Evolutionary conservation across 2,113 vertebrate species (phyloP).

Genomic region (Istiophorus platypterus): DNA sequence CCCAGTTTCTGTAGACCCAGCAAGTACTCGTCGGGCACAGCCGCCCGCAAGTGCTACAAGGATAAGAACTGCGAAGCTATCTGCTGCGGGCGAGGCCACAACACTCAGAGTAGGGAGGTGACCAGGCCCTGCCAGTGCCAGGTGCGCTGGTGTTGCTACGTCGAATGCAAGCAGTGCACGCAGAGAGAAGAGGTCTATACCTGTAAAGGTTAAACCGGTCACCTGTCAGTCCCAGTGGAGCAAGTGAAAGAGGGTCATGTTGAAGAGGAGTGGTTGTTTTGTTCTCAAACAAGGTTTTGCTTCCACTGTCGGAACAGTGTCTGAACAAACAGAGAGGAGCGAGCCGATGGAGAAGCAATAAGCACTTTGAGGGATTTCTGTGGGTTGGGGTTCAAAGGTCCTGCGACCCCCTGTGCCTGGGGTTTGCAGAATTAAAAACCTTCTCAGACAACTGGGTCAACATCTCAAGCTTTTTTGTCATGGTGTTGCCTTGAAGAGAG

Average conservation of each 20-base stretch:
- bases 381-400: slow-evolving; percentile 63
- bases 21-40: slow-evolving; percentile 92
- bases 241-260: slow-evolving; percentile 38
- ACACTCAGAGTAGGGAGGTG: slow-evolving; percentile 96
- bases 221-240: slow-evolving; percentile 45
- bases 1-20: slow-evolving; percentile 96
- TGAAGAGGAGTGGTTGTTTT: slow-evolving; percentile 46
- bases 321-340: slow-evolving; percentile 59
- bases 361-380: slow-evolving; percentile 83
- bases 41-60: slow-evolving; percentile 95
- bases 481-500: slow-evolving; percentile 57
- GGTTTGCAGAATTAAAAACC: slow-evolving; percentile 49
- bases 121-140: slow-evolving; percentile 98
- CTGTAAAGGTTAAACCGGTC: slow-evolving; percentile 90
- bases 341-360: slow-evolving; percentile 68
- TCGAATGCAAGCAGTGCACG: slow-evolving; percentile 98
- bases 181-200: slow-evolving; percentile 98
- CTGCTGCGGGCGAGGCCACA: slow-evolving; percentile 97
- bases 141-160: slow-evolving; percentile 99
- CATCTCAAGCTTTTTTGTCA: slow-evolving; percentile 72
- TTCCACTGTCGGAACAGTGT: slow-evolving; percentile 58
- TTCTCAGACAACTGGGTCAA: slow-evolving; percentile 75
- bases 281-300: slow-evolving; percentile 61
- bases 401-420: slow-evolving; percentile 27
- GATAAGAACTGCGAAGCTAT: slow-evolving; percentile 99